Percentiles rank a stretch among this genome's conserved stretches.
Conservation (phyloP, 2,888 invertebrate genomes). For the Monopis laevigella region DNA sequence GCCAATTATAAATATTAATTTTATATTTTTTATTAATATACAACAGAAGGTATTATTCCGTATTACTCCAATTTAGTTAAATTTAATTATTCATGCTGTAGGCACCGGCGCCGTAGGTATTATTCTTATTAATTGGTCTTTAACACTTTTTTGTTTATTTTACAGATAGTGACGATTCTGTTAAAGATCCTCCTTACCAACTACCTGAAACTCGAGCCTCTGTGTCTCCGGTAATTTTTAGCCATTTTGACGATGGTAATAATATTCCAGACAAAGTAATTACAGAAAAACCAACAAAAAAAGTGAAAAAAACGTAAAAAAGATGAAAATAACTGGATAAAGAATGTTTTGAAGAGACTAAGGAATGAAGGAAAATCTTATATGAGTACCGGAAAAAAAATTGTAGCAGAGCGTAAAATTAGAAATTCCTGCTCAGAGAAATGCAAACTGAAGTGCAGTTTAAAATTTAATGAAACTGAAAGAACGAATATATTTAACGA, state of each 20-base stretch:
- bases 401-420: neutral
- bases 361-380: neutral
- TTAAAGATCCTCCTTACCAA: neutral
- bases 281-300: neutral
- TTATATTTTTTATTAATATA: too few relatives aligned
- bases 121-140: neutral
- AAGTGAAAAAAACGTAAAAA: neutral
- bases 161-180: neutral
- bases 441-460: neutral
- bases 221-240: neutral
- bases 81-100: neutral
- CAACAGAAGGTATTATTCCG: too few relatives aligned
- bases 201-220: neutral
- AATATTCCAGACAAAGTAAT: neutral
- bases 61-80: neutral
- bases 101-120: neutral
- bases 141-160: neutral
- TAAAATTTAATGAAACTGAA: neutral
- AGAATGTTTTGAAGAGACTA: neutral
- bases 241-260: neutral
- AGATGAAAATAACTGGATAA: neutral
- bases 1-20: too few relatives aligned
- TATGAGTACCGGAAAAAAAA: neutral
- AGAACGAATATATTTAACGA: neutral
- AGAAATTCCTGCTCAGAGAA: neutral